These are phyloP conservation scores for Prinia subflava DNA, from an alignment of 2,113 vertebrate genomes.

Conservation along the genomic window DNA sequence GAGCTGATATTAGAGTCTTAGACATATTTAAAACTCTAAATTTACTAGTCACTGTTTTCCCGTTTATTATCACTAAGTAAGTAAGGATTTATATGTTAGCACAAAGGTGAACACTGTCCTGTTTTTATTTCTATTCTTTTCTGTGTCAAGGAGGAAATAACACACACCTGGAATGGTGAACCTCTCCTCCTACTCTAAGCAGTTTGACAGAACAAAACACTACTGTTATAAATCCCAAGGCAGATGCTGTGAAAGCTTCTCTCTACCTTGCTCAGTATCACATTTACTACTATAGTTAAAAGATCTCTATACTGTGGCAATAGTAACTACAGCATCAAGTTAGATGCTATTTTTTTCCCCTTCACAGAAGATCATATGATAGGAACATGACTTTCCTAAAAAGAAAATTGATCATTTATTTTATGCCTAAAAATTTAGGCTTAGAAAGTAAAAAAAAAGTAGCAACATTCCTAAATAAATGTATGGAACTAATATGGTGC, in stretches of 20 bases:
- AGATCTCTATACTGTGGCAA: not conserved
- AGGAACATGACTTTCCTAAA: not conserved
- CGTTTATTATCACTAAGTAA: not conserved
- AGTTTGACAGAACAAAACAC: not conserved
- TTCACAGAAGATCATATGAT: not conserved
- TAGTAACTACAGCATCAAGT: not conserved
- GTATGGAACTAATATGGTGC: not conserved
- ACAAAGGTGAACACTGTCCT: not conserved
- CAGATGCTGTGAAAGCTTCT: not conserved
- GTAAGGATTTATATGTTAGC: not conserved
- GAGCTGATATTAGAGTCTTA: not conserved
- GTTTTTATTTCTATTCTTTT: conserved; percentile 3
- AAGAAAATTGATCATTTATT: not conserved
- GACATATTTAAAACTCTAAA: not conserved
- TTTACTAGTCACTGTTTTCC: not conserved
- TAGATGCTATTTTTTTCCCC: not conserved
- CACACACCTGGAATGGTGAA: conserved; percentile 8
- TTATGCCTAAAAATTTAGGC: not conserved
- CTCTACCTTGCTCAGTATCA: not conserved
- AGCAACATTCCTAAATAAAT: not conserved
- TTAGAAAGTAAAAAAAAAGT: not conserved
- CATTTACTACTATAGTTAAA: not conserved
- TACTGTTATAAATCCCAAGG: conserved; percentile 5
- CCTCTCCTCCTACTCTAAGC: not conserved
- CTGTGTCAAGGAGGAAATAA: conserved; percentile 26